Conservation (phyloP, 2,113 vertebrate genomes). For the Mesitornis unicolor region DNA sequence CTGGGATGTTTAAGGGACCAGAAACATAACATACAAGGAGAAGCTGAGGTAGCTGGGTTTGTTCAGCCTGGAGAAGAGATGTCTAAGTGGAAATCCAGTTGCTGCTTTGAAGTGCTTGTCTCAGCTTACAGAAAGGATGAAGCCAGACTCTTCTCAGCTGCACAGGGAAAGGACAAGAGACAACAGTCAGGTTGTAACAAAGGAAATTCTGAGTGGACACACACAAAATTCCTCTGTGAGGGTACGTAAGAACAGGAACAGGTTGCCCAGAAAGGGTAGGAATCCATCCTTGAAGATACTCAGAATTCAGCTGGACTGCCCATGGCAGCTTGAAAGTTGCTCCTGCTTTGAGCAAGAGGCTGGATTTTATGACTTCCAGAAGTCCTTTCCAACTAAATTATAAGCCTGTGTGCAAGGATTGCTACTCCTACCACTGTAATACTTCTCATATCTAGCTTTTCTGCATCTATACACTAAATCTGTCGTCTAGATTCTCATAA, state of each 20-base stretch:
- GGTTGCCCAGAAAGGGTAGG: background rate
- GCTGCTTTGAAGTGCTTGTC: background rate
- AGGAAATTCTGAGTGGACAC: background rate
- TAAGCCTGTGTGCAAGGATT: background rate
- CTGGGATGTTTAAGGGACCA: background rate
- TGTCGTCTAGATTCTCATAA: conserved; percentile 38
- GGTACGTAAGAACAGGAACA: background rate
- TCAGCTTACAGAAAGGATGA: background rate
- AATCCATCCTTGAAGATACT: background rate
- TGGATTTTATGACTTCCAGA: background rate
- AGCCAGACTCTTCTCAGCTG: background rate
- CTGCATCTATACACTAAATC: conserved; percentile 46
- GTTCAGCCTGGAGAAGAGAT: background rate
- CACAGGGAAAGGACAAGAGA: background rate
- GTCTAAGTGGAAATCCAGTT: background rate
- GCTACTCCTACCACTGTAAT: background rate
- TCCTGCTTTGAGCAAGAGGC: background rate
- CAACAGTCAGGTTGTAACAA: background rate
- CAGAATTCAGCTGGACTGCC: background rate
- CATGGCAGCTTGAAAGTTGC: background rate
- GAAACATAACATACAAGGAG: background rate
- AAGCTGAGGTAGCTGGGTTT: background rate
- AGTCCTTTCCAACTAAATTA: background rate
- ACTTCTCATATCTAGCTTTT: background rate
- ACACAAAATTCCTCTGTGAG: background rate